phyloP scores from a whole-genome alignment of 2,113 vertebrate species.

The Hypanus sabinus region DNA sequence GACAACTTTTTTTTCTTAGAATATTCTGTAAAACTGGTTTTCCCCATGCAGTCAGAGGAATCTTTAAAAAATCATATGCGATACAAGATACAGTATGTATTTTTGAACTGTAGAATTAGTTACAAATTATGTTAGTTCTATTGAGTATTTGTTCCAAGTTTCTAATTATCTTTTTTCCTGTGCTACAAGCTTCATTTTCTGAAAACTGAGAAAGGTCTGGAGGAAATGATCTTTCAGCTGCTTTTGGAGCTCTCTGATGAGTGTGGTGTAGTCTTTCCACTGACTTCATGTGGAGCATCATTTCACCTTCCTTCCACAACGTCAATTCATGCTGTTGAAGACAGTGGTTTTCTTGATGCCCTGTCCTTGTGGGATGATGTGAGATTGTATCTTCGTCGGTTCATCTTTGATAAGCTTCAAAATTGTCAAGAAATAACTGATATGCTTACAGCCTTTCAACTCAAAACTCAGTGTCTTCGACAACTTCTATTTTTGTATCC shows the following conservation, averaged over 20 bases:
- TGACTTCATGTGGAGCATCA: slow-evolving; percentile 46
- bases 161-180: slow-evolving; percentile 22
- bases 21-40: not conserved
- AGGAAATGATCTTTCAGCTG: slow-evolving; percentile 73
- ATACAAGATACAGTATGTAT: not conserved
- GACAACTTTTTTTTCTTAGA: not conserved
- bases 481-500: slow-evolving; percentile 80
- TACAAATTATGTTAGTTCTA: slow-evolving; percentile 5
- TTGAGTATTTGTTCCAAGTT: not conserved
- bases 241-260: slow-evolving; percentile 74
- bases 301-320: slow-evolving; percentile 53
- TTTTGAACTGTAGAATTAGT: not conserved
- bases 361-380: slow-evolving; percentile 79
- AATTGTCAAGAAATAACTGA: slow-evolving; percentile 47
- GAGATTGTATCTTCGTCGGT: slow-evolving; percentile 69
- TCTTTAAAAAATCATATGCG: not conserved
- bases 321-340: slow-evolving; percentile 69
- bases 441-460: slow-evolving; percentile 49
- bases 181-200: slow-evolving; percentile 59
- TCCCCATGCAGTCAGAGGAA: not conserved
- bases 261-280: slow-evolving; percentile 72
- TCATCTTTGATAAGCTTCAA: slow-evolving; percentile 69
- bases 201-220: slow-evolving; percentile 65
- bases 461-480: slow-evolving; percentile 66
- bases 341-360: slow-evolving; percentile 64